Percentiles rank a stretch among this genome's conserved stretches.
Evolutionary conservation across 1,140 invertebrate genomes (phyloP).

Genomic region (Drosophila persimilis): DNA sequence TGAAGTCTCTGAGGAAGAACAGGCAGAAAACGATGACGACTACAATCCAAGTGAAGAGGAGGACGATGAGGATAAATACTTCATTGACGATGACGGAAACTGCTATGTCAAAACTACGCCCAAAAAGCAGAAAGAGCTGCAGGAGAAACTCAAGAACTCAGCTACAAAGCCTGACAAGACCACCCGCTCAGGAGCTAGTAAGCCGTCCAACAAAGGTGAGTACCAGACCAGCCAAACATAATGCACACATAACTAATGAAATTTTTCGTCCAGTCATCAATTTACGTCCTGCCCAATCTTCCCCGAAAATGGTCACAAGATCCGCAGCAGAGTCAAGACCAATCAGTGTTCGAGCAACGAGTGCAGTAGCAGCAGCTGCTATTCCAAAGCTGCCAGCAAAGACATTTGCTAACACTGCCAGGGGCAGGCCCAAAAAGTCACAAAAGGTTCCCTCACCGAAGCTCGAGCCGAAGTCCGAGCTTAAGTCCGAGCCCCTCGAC

Average conservation of each 20-base stretch:
- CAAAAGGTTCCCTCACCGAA: no score
- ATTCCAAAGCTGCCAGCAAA: not conserved
- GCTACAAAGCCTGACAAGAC: slow-evolving; percentile 1
- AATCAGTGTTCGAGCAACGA: slow-evolving; percentile 48
- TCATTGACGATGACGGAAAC: slow-evolving; percentile 84
- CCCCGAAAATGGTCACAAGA: slow-evolving; percentile 20
- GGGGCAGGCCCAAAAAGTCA: slow-evolving; percentile 3
- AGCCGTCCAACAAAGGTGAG: slow-evolving; percentile 42
- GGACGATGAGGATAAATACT: slow-evolving; percentile 80
- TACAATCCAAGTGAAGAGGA: slow-evolving; percentile 78
- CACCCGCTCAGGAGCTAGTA: slow-evolving; percentile 2
- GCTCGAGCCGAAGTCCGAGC: not conserved
- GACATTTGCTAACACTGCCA: not conserved
- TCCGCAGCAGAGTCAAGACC: slow-evolving; percentile 9
- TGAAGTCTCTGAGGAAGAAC: not conserved
- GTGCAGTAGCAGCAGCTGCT: slow-evolving; percentile 10
- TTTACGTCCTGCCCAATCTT: slow-evolving; percentile 50
- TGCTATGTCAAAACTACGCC: slow-evolving; percentile 63
- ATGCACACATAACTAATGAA: not conserved
- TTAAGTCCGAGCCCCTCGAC: slow-evolving; percentile 1
- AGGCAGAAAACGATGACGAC: slow-evolving; percentile 55
- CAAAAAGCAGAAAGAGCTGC: slow-evolving; percentile 46
- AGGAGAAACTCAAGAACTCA: slow-evolving; percentile 34
- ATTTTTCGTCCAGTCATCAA: slow-evolving; percentile 42
- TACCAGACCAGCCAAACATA: not conserved